Evolutionary conservation across 2,797 vertebrate species (phyloP).

Genomic region (Hipposideros larvatus): DNA sequence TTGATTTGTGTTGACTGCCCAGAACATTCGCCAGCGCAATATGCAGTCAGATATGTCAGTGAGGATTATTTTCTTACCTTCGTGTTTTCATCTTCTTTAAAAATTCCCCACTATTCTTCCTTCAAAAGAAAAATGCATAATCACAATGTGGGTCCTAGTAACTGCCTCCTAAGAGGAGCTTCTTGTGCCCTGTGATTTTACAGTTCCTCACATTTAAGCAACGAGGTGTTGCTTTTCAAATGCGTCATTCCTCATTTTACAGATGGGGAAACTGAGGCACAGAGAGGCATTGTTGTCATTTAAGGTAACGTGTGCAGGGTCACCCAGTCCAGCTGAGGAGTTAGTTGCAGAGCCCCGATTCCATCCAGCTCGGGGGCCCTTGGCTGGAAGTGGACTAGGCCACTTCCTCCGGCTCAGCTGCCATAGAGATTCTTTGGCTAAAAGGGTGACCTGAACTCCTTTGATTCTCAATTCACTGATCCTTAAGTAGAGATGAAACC

Average conservation of each 20-base stretch:
- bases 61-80: not conserved
- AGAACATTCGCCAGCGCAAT: not conserved
- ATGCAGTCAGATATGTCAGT: not conserved
- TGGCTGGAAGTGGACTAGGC: not conserved
- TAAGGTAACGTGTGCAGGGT: not conserved
- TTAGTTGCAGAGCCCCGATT: not conserved
- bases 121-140: not conserved
- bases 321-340: not conserved
- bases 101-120: not conserved
- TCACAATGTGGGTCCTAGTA: not conserved
- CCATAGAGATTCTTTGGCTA: fast-evolving
- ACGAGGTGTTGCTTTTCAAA: not conserved
- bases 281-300: not conserved
- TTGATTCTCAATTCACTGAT: not conserved
- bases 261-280: not conserved
- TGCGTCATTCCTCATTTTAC: not conserved
- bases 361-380: not conserved
- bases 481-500: not conserved
- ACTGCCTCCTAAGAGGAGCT: not conserved
- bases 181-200: not conserved
- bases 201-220: not conserved
- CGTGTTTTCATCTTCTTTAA: not conserved
- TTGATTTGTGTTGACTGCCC: not conserved
- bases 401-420: not conserved
- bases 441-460: not conserved